Base-by-base conservation (phyloP, 2,113 vertebrate species). In the Ovibos moschatus region DNA sequence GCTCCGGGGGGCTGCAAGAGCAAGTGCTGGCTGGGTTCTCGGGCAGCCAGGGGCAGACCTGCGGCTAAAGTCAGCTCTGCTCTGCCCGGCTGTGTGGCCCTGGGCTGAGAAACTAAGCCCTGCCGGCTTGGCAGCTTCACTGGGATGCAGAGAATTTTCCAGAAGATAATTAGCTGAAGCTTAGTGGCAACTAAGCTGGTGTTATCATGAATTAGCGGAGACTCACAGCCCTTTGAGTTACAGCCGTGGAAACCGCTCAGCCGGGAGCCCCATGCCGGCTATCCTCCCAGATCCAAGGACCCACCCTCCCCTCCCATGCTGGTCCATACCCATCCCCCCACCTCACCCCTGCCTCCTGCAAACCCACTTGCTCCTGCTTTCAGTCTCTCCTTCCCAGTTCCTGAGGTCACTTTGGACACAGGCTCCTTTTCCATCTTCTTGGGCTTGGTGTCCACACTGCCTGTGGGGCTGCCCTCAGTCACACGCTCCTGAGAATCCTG, bases 1-100 rank as follows among this genome's bases (percentile, higher is more conserved):
- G 85, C 83, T 97, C 86, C 83, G 97, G 27, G 98, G 98, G 0
- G 95, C 99, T 99, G 98, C 0, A 1, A 28, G 23, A 30, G 2
- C 62, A 51, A 76, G 76, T 1, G 2, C 47, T 11, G 7, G 82
- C 47, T 74, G 84, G 25, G 67, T 1, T 4, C 9, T 5, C 2
- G 0, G 16, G 64, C 11, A 3, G 55, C 40, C 0, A 11, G 28
- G 67, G 50, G 8, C 13, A 1, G 74, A 13, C 28, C n/a, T 3
- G 12, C 7, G 1, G 23, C 62, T 28, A 30, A n/a, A 25, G 85
- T 47, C 27, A 8, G 45, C 86, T 47, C 82, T 27, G 40, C 28
- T 19, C 40, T 15, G 23, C 36, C 19, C 5, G 10, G 71, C 36
- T 76, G 27, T 28, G 64, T 1, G 1, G 53, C 13, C 60, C 25